phyloP scores from a whole-genome alignment of 1,140 invertebrate species.

The Drosophila malerkotliana region DNA sequence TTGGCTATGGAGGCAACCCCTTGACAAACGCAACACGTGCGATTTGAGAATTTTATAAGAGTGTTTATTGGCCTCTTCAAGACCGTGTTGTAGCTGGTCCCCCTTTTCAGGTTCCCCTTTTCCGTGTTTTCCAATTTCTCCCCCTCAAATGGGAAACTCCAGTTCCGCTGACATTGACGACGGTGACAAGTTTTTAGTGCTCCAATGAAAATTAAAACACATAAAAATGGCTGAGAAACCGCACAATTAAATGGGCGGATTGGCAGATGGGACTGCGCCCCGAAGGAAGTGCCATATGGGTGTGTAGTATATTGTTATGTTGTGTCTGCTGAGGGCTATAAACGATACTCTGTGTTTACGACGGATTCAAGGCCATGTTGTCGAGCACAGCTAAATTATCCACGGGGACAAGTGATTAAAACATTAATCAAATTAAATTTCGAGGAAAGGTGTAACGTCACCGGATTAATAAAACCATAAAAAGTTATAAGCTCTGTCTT shows the following conservation, averaged over 20 bases:
- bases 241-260: slow-evolving; percentile 66
- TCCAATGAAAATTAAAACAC: slow-evolving; percentile 74
- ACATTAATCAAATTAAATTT: slow-evolving; percentile 9
- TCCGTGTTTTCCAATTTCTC: slow-evolving; percentile 25
- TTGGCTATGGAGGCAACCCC: slow-evolving; percentile 40
- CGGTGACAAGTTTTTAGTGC: slow-evolving; percentile 68
- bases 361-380: slow-evolving; percentile 27
- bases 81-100: slow-evolving; percentile 22
- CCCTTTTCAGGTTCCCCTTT: slow-evolving; percentile 3
- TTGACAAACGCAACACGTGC: slow-evolving; percentile 78
- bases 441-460: background rate
- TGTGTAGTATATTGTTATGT: slow-evolving; percentile 31
- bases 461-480: background rate
- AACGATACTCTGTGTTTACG: slow-evolving; percentile 30
- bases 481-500: background rate
- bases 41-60: slow-evolving; percentile 78
- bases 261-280: slow-evolving; percentile 10
- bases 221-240: slow-evolving; percentile 70
- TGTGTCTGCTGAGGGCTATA: slow-evolving; percentile 21
- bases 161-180: slow-evolving; percentile 57
- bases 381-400: slow-evolving; percentile 10
- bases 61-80: slow-evolving; percentile 71
- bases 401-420: slow-evolving; percentile 17
- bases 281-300: slow-evolving; percentile 17
- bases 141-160: slow-evolving; percentile 19